phyloP scores from a whole-genome alignment of 2,888 invertebrate genomes.

The Archips xylosteana region DNA sequence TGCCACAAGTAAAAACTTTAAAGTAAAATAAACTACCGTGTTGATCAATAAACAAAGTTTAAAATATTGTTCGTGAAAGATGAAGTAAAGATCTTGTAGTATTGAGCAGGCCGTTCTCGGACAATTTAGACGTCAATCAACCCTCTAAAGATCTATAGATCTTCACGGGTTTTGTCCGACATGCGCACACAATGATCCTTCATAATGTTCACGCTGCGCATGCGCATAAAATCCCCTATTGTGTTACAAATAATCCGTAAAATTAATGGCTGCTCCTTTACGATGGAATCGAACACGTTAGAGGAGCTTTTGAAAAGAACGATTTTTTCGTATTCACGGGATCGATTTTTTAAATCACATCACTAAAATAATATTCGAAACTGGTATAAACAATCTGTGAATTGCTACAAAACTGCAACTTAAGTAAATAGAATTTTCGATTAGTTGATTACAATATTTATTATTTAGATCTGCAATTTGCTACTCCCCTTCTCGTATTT shows the following conservation, averaged over 20 bases:
- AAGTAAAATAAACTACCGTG: background rate
- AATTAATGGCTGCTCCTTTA: constrained; percentile 68
- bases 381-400: too few species aligned
- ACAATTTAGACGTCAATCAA: constrained; percentile 42
- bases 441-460: too few species aligned
- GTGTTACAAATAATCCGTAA: constrained; percentile 69
- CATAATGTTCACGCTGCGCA: constrained; percentile 49
- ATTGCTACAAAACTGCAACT: too few species aligned
- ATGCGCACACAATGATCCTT: constrained; percentile 54
- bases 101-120: constrained; percentile 11
- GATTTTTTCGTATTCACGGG: background rate
- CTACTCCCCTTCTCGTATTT: too few species aligned
- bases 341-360: background rate
- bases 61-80: background rate
- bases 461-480: too few species aligned
- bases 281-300: constrained; percentile 43
- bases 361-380: too few species aligned
- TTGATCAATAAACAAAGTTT: constrained; percentile 22
- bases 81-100: background rate
- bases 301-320: constrained; percentile 5
- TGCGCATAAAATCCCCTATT: constrained; percentile 57
- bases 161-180: constrained; percentile 62
- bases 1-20: too few species aligned
- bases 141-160: constrained; percentile 44
- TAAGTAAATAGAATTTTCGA: too few species aligned